Base-by-base conservation (phyloP, 1,140 invertebrate species). In the Tenebrio molitor region DNA sequence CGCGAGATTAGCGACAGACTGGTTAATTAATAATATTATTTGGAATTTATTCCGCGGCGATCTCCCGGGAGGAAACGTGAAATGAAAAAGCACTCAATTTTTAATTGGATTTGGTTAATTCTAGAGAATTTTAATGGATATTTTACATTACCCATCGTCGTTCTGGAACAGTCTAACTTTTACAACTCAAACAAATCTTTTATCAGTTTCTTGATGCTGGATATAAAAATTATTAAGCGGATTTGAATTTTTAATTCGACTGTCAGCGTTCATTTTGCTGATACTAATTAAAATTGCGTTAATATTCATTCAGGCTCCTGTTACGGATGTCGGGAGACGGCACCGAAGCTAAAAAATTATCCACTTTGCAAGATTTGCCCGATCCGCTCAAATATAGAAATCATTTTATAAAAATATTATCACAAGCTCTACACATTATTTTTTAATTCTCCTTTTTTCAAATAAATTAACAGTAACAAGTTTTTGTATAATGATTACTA, bases 81-180 rank as follows among this genome's bases (percentile, higher is more conserved):
- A 82, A 81, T 80, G 82, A 79, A 83, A 83, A 83, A 82, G 82
- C 82, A 83, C 82, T 83, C 80, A 82, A 82, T 82, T 83, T 83
- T 83, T 83, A 83, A 83, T 83, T 83, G 81, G 79, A 81, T 82
- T 79, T 79, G 80, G 82, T 82, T 83, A 83, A 83, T 83, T 82
- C 81, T 76, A 68, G 76, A 78, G 78, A 81, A 83, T 82, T 83
- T 82, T 82, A 83, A 83, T 83, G 82, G 82, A 82, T 81, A 82
- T 82, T 81, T 78, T 81, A 82, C 81, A 82, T 81, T 75, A 77
- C 66, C 75, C 81, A 76, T 77, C 80, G 69, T 75, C 69, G 67
- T 74, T 77, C 71, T 29, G 42, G 64, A 71, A 76, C 71, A 69
- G 65, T 66, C 72, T 68, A 76, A 76, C 71, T 78, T 78, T 73